Evolutionary conservation across 2,113 vertebrate genomes (phyloP).

Genomic region (Clarias gariepinus): DNA sequence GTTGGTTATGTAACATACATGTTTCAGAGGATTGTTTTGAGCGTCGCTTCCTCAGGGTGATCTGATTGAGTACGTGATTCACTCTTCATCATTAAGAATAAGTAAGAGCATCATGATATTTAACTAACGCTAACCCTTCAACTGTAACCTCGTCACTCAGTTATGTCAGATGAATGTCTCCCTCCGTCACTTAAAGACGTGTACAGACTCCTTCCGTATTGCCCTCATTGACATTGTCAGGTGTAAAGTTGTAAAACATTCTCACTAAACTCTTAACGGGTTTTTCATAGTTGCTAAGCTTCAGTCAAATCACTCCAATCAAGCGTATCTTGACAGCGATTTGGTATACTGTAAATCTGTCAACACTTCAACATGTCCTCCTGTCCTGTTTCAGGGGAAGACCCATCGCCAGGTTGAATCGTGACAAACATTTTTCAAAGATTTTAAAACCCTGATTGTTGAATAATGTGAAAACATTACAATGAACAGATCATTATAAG

Average conservation of each 20-base stretch:
- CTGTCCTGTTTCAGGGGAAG: not conserved
- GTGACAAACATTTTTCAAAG: too few relatives aligned
- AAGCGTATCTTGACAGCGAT: not conserved
- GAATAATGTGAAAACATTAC: not conserved
- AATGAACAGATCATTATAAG: not conserved
- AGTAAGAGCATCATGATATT: not conserved
- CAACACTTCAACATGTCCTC: not conserved
- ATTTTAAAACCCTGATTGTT: not conserved
- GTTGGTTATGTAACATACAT: not conserved
- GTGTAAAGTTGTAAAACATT: not conserved
- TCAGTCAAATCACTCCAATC: not conserved
- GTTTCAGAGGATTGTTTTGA: not conserved
- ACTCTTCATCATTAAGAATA: not conserved
- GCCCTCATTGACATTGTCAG: too few relatives aligned
- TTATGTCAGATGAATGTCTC: not conserved
- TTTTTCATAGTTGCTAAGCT: not conserved
- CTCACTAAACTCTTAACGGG: not conserved
- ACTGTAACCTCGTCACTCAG: not conserved
- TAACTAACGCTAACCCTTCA: too few relatives aligned
- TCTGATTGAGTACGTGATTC: not conserved
- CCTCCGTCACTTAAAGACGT: not conserved
- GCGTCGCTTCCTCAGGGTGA: not conserved
- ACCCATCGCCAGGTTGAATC: not conserved
- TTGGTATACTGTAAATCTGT: not conserved
- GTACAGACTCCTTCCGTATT: too few relatives aligned